Evolutionary conservation across 2,113 vertebrate species (phyloP), one percentile per base, ranked within the genome.

Genomic region (Caloenas nicobarica): DNA sequence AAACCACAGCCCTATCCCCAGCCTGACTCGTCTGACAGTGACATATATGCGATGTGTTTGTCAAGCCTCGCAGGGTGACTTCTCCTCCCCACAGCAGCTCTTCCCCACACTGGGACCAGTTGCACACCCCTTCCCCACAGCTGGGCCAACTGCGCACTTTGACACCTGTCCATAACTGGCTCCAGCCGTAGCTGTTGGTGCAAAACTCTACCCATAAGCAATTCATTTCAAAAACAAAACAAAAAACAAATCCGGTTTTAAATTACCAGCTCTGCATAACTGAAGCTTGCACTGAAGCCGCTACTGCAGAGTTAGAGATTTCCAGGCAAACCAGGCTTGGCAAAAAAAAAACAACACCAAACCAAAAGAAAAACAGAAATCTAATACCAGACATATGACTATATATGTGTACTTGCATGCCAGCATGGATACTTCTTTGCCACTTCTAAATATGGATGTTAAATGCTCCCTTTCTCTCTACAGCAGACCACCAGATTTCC

Each of bases 11-110:
- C 71, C 86, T 54, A 40, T 80, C 62, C 89, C 76, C 88, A 77
- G 91, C 74, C 93, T 95, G 93, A 88, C 91, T 96, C 2, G 68
- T 86, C 68, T 93, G 95, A 91, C 91, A 93, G 91, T 90, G 95
- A 94, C 95, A 88, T 14, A 83, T n/a, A 57, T 31, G 76, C 58
- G 0, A 3, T 0, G 18, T 4, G 79, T 24, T 17, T 31, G 48
- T 57, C 61, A 25, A 72, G 66, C 44, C n/a, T 79, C 4, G 0
- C n/a, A 4, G 78, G 60, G 54, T 60, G 69, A 33, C 31, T 65
- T 21, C 65, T 36, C 36, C 0, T 42, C 44, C 56, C 73, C 0
- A 0, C 1, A 0, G 5, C 76, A 73, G 77, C 65, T 66, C 58
- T 38, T 51, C 66, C 53, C 79, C 1, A 0, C 0, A 1, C 65